These are phyloP conservation scores for Perithous albicinctus DNA, from an alignment of 2,888 invertebrate genomes.

Conservation along the genomic window DNA sequence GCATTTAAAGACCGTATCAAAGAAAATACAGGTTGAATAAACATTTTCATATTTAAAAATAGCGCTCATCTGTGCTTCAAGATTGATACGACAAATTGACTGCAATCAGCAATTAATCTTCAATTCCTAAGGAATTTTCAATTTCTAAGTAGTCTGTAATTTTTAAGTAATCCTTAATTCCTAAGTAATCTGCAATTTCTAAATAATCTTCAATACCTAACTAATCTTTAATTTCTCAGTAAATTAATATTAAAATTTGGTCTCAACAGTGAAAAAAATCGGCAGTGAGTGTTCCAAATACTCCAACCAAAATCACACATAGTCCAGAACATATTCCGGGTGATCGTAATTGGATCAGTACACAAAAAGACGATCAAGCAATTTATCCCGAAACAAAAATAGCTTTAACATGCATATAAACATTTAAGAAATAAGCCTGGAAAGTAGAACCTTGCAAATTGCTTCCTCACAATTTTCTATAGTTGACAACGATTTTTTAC, in stretches of 20 bases:
- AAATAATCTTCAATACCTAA: background rate
- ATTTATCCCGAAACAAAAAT: constrained; percentile 32
- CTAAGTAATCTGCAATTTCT: background rate
- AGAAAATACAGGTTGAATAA: background rate
- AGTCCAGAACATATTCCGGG: constrained; percentile 80
- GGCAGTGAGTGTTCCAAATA: constrained; percentile 89
- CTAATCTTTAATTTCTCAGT: constrained; percentile 51
- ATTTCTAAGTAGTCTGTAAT: no score
- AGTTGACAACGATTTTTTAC: no score
- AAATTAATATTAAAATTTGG: constrained; percentile 88
- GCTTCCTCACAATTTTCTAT: no score
- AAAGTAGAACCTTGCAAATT: no score
- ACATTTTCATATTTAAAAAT: no score
- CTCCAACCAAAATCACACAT: constrained; percentile 84
- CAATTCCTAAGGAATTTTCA: no score
- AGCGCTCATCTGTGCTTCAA: no score
- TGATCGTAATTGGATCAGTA: constrained; percentile 81
- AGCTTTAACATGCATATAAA: background rate
- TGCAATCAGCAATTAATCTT: no score
- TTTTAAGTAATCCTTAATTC: background rate
- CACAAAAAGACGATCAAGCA: constrained; percentile 78
- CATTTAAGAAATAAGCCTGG: background rate
- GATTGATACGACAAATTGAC: no score
- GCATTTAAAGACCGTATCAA: background rate
- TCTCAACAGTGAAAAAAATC: constrained; percentile 87